A percentile compares a stretch with the other conserved stretches of the same genome.
Evolutionary conservation across 2,888 invertebrate species (phyloP).

Genomic region (Tipula helvola): DNA sequence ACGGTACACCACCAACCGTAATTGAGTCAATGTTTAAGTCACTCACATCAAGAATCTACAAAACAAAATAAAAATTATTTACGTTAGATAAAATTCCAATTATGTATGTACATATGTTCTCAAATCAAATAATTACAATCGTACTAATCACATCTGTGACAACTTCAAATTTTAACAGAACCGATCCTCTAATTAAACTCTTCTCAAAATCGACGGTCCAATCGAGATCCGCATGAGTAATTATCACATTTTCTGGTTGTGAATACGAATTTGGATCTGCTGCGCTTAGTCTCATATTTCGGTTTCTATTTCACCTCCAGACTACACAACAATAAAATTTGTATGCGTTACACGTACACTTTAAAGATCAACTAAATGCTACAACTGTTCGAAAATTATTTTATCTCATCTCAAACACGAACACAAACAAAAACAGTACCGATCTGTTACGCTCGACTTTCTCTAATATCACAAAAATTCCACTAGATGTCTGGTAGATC

Average conservation of each 20-base stretch:
- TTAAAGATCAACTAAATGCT: background rate
- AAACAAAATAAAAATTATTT: background rate
- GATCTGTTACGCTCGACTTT: background rate
- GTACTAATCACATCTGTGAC: constrained; percentile 39
- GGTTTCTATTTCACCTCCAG: background rate
- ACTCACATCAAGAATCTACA: constrained; percentile 63
- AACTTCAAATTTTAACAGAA: constrained; percentile 46
- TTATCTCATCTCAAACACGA: background rate
- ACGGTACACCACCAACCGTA: constrained; percentile 34
- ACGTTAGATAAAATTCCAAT: background rate
- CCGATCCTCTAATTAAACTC: constrained; percentile 53
- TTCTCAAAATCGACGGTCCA: constrained; percentile 59
- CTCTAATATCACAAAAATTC: background rate
- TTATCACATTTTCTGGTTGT: constrained; percentile 54
- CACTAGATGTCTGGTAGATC: background rate
- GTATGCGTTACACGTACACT: background rate
- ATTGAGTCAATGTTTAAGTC: constrained; percentile 54
- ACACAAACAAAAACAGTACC: background rate
- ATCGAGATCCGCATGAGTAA: constrained; percentile 50
- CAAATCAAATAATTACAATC: constrained; percentile 39
- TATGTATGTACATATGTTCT: no score
- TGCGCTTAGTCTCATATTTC: constrained; percentile 43
- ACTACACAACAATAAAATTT: background rate
- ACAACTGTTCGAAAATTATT: background rate
- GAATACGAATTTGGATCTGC: constrained; percentile 75